phyloP scores from a whole-genome alignment of 1,140 invertebrate species.

The Trichonephila inaurata region DNA sequence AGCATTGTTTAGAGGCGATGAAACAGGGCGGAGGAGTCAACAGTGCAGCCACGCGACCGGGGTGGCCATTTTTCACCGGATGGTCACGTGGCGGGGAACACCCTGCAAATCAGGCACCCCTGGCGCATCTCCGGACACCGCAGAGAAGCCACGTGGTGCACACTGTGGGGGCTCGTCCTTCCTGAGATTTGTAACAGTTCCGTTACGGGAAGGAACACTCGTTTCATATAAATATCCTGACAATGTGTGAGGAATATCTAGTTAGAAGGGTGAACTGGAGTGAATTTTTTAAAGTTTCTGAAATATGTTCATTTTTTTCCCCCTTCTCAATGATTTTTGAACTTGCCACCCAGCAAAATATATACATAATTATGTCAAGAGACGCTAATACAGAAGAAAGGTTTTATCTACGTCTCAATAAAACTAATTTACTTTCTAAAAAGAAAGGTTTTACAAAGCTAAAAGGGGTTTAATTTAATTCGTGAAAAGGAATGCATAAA shows the following conservation, averaged over 20 bases:
- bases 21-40: conserved; percentile 7
- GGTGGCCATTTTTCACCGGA: conserved; percentile 15
- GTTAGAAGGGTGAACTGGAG: too few species aligned
- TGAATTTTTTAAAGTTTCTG: too few species aligned
- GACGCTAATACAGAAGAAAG: too few species aligned
- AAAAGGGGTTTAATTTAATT: too few species aligned
- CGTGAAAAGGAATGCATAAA: too few species aligned
- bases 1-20: background rate
- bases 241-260: background rate
- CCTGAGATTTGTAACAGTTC: background rate
- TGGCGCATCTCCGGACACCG: background rate
- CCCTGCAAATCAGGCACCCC: conserved; percentile 8
- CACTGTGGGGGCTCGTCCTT: background rate
- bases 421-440: too few species aligned
- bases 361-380: too few species aligned
- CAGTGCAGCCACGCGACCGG: background rate
- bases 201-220: background rate
- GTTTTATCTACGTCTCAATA: too few species aligned
- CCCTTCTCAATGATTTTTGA: too few species aligned
- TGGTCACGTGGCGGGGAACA: conserved; percentile 4
- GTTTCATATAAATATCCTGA: background rate
- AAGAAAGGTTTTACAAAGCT: too few species aligned
- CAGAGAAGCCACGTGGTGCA: background rate
- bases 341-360: too few species aligned
- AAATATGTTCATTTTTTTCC: too few species aligned